Percentiles rank a stretch among this genome's conserved stretches.
Evolutionary conservation across 2,797 vertebrate species (phyloP).

Genomic region (Pantherophis alleghaniensis): DNA sequence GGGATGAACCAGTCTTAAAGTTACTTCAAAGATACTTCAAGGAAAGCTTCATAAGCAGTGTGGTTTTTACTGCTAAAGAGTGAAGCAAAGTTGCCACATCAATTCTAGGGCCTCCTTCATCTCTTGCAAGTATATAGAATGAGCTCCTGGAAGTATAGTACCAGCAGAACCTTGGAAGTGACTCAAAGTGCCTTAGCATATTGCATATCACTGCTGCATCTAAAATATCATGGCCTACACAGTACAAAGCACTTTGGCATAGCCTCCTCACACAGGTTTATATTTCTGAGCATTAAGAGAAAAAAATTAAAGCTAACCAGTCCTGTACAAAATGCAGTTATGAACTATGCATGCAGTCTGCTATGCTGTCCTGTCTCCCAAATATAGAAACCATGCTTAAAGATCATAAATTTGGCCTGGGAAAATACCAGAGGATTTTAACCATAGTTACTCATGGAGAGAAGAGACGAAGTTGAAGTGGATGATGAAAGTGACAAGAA

Average conservation of each 20-base stretch:
- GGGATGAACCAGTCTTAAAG: not conserved
- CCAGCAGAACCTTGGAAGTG: not conserved
- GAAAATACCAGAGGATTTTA: not conserved
- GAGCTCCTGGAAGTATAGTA: not conserved
- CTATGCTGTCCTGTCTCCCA: not conserved
- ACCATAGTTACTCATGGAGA: not conserved
- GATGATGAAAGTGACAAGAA: not conserved
- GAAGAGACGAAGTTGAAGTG: not conserved
- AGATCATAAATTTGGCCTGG: not conserved
- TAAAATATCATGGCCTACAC: not conserved
- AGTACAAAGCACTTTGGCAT: not conserved
- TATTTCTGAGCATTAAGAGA: not conserved
- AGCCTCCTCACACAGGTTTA: not conserved
- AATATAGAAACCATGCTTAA: not conserved
- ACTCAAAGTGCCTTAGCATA: not conserved
- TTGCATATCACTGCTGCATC: not conserved
- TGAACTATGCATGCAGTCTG: not conserved
- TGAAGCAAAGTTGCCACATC: not conserved
- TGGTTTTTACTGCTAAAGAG: not conserved
- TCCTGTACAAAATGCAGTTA: not conserved
- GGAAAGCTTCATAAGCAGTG: not conserved
- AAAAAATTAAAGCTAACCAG: not conserved
- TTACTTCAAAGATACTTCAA: not conserved
- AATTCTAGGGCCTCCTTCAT: not conserved
- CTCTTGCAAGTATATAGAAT: not conserved